Base-by-base conservation (phyloP, 2,797 vertebrate genomes). In the Sarcophilus harrisii region DNA sequence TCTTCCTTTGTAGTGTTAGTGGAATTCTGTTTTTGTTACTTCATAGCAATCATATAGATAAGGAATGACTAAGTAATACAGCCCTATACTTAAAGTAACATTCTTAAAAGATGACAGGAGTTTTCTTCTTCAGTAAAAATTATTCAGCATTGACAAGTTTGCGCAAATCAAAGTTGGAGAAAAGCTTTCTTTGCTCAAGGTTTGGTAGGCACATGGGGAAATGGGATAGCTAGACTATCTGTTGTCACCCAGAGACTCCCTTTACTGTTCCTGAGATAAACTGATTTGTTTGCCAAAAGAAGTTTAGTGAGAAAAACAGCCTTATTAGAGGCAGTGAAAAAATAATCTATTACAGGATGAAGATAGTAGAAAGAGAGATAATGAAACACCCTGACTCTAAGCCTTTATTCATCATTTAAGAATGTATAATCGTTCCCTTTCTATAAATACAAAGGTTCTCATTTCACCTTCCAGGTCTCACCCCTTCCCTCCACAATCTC, bases 301-400 rank as follows among this genome's bases (percentile, higher is more conserved):
- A 95, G 54, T 73, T 90, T 27, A 57, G 66, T 94, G 90, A 96
- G 95, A 93, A 94, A 95, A 28, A 1, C 13, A 95, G 59, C 73
- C 94, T 95, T 92, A 89, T n/a, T 73, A 95, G 94, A 92, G 95
- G 95, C 94, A 89, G 54, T 96, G 52, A 95, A 96, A 92, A 92
- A 93, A 95, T 92, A 91, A 38, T 45, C 93, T 57, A 62, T 58
- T 24, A 90, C 58, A 94, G 95, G 55, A 95, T 96, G 92, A 81
- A 97, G 58, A 96, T 94, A 60, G 81, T 95, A 94, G 57, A 94
- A 96, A 95, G 95, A 45, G 55, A 93, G 87, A 38, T 45, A 95
- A 66, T 28, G 58, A 92, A 52, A 94, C 89, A 58, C 93, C 0
- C 0, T 28, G 93, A 57, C 66, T 14, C 55, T 94, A 96, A 96